Evolutionary conservation across 2,113 vertebrate species (phyloP), one percentile per base, ranked within the genome.

Genomic region (Pluvialis apricaria): DNA sequence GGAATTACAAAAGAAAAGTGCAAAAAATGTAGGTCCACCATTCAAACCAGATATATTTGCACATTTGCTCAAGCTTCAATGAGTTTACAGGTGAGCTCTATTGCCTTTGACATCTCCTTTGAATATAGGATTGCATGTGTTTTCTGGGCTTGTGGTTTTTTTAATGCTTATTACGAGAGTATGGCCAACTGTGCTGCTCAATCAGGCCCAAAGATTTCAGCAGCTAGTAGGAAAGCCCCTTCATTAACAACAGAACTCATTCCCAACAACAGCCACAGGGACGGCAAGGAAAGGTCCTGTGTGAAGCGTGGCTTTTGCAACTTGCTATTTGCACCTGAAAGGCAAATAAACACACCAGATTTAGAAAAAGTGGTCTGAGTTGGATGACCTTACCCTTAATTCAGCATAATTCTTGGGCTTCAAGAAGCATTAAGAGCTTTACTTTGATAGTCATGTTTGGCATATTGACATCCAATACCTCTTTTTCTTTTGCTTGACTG

Each of bases 351-450:
- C 15, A 54, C 20, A n/a, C 1, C 8, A 4, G 45, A 79, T 38
- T 66, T 55, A n/a, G 36, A 86, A 92, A 89, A 90, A 73, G 8
- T 44, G 5, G 34, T 95, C n/a, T 92, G 68, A 88, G 45, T 34
- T 71, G 55, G 42, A 64, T 60, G n/a, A 91, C 80, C 62, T 92
- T 82, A 77, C 71, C 88, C 70, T 79, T 92, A 95, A 96, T 88
- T 95, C 65, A 90, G 29, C 64, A 86, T 91, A 86, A 73, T 76
- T 90, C 94, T 86, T 71, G 54, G 79, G 11, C 20, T 82, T 93
- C 28, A 9, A 65, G 69, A 92, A 90, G 65, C 32, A 49, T 78
- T 91, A 88, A 55, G 57, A 83, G 26, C 9, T 60, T 94, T 82
- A 57, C 13, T 12, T 70, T 70, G 32, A 51, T 36, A 77, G 65